These are phyloP conservation scores for Pipistrellus pygmaeus DNA, from an alignment of 2,797 vertebrate genomes.

Conservation along the genomic window DNA sequence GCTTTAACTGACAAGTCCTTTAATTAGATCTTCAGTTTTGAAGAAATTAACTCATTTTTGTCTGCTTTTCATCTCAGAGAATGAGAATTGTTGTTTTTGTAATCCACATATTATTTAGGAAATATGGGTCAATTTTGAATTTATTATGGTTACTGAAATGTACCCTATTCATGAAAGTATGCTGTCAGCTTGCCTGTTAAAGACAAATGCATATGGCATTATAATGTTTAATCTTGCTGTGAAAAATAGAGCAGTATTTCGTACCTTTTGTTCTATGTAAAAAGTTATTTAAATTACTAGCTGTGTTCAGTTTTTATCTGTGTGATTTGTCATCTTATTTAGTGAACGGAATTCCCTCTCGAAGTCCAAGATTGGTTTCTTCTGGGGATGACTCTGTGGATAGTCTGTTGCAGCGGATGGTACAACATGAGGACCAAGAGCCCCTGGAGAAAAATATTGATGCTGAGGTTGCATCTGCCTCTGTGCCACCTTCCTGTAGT, in stretches of 20 bases:
- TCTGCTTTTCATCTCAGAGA: background rate
- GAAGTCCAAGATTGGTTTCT: constrained; percentile 81
- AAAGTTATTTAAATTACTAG: constrained; percentile 12
- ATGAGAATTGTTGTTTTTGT: background rate
- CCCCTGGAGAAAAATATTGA: constrained; percentile 87
- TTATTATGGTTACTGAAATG: background rate
- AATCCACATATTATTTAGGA: background rate
- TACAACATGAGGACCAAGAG: constrained; percentile 84
- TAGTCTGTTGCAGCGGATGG: constrained; percentile 86
- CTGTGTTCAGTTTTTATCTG: constrained; percentile 27
- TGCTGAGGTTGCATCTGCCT: constrained; percentile 76
- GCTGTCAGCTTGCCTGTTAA: background rate
- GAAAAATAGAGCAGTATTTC: background rate
- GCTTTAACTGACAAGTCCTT: background rate
- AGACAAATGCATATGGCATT: background rate
- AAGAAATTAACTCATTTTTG: constrained; percentile 5
- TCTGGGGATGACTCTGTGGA: constrained; percentile 86
- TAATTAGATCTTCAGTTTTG: background rate
- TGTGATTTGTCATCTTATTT: constrained; percentile 68
- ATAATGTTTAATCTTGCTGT: background rate
- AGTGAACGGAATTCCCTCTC: constrained; percentile 80
- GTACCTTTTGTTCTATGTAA: constrained; percentile 14
- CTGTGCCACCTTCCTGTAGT: constrained; percentile 82
- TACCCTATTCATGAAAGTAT: background rate
- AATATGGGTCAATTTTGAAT: background rate